Conservation (phyloP, 2,888 invertebrate genomes). For the Dolomedes plantarius region DNA sequence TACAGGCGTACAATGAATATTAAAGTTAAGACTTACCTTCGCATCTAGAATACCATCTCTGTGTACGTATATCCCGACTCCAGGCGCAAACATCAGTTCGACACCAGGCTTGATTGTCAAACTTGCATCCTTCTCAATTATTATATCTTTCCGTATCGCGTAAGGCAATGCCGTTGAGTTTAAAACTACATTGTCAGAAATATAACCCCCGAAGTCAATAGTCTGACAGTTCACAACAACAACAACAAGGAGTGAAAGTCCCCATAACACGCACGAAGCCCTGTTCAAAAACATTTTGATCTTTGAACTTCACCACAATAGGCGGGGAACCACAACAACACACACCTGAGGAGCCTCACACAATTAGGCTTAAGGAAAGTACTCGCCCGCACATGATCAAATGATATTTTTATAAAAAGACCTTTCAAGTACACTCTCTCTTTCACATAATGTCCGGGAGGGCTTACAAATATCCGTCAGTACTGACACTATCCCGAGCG, state of each 20-base stretch:
- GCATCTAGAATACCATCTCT: slow-evolving; percentile 86
- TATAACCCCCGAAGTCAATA: slow-evolving; percentile 58
- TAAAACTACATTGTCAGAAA: slow-evolving; percentile 28
- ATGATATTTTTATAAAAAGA: neutral
- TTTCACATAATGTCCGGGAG: slow-evolving; percentile 8
- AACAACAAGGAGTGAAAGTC: slow-evolving; percentile 13
- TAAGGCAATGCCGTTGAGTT: slow-evolving; percentile 42
- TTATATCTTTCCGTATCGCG: slow-evolving; percentile 80
- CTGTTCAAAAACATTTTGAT: slow-evolving; percentile 15
- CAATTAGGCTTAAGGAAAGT: slow-evolving; percentile 39
- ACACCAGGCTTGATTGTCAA: slow-evolving; percentile 93
- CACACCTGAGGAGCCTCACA: slow-evolving; percentile 48
- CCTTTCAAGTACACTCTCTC: neutral
- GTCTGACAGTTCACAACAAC: slow-evolving; percentile 22
- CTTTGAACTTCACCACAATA: slow-evolving; percentile 16
- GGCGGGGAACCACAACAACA: slow-evolving; percentile 43
- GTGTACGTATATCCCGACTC: slow-evolving; percentile 93
- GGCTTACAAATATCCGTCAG: neutral
- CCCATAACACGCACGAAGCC: slow-evolving; percentile 23
- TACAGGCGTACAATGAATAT: no score
- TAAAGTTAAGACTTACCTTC: slow-evolving; percentile 78
- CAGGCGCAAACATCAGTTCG: slow-evolving; percentile 90
- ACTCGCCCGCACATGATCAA: neutral
- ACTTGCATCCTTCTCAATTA: slow-evolving; percentile 86
- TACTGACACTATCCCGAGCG: neutral